A percentile compares a stretch with the other conserved stretches of the same genome.
These are phyloP conservation scores for Drosophila neotestacea DNA, from an alignment of 2,888 invertebrate species.

Conservation along the genomic window DNA sequence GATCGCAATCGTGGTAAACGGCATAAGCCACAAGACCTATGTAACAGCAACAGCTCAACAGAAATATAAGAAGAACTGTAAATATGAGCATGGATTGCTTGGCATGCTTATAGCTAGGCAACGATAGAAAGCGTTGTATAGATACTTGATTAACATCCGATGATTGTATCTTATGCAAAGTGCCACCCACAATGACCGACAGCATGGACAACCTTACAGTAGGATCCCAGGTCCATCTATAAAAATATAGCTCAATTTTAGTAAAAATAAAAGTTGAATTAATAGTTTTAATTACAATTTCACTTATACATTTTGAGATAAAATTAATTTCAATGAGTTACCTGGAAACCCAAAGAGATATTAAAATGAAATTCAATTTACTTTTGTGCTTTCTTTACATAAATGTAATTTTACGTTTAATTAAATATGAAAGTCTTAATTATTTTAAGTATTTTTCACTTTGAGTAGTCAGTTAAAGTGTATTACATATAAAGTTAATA, in stretches of 20 bases:
- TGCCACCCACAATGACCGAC: constrained; percentile 91
- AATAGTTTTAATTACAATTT: too few relatives aligned
- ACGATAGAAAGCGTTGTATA: constrained; percentile 92
- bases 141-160: constrained; percentile 93
- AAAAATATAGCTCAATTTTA: constrained; percentile 40
- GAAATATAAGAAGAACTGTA: constrained; percentile 87
- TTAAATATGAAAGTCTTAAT: too few relatives aligned
- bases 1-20: constrained; percentile 91
- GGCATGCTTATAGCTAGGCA: constrained; percentile 90
- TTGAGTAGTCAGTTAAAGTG: too few relatives aligned
- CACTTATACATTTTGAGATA: too few relatives aligned
- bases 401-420: too few relatives aligned
- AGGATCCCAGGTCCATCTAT: constrained; percentile 92
- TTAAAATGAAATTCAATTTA: too few relatives aligned
- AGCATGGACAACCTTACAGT: constrained; percentile 92
- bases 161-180: constrained; percentile 91
- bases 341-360: too few relatives aligned
- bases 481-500: too few relatives aligned
- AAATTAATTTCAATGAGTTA: too few relatives aligned
- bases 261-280: too few relatives aligned
- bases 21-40: constrained; percentile 91
- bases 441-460: too few relatives aligned
- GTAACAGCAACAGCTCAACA: constrained; percentile 89
- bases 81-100: constrained; percentile 89
- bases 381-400: too few relatives aligned